Conservation (phyloP, 2,888 invertebrate genomes). For the Lepetodrilus schrolli region DNA sequence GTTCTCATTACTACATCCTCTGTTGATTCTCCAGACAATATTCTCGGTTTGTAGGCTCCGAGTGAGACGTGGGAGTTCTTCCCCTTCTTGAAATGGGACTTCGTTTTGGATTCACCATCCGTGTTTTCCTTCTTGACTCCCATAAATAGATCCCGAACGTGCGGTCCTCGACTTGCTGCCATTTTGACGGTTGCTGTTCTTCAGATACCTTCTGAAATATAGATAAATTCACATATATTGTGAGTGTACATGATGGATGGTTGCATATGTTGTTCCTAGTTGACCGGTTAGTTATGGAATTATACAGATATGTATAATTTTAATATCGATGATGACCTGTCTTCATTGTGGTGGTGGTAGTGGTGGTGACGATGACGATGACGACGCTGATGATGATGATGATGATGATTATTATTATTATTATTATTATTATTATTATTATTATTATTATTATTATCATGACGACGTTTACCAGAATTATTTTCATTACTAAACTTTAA, state of each 20-base stretch:
- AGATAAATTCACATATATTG: neutral
- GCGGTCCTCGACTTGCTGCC: slow-evolving; percentile 21
- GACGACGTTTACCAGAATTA: too few relatives aligned
- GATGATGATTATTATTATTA: too few relatives aligned
- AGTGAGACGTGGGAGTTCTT: slow-evolving; percentile 27
- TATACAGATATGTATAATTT: neutral
- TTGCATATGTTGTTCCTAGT: too few relatives aligned
- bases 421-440: too few relatives aligned
- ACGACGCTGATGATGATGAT: too few relatives aligned
- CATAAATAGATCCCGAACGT: slow-evolving; percentile 30
- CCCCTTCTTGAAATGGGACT: too few relatives aligned
- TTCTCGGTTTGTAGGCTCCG: slow-evolving; percentile 42
- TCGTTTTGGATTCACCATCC: too few relatives aligned
- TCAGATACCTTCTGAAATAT: neutral
- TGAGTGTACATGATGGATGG: neutral
- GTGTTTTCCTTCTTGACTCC: slow-evolving; percentile 29
- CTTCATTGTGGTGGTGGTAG: too few relatives aligned
- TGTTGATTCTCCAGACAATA: slow-evolving; percentile 17
- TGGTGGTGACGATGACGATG: too few relatives aligned
- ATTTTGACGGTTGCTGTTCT: neutral
- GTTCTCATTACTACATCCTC: slow-evolving; percentile 1
- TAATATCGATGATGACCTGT: too few relatives aligned
- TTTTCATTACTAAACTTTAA: too few relatives aligned
- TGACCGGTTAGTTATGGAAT: neutral
- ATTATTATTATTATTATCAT: too few relatives aligned